Percentiles rank a stretch among this genome's conserved stretches.
These are phyloP conservation scores for Lycorma delicatula DNA, from an alignment of 1,140 invertebrate species.

Conservation along the genomic window DNA sequence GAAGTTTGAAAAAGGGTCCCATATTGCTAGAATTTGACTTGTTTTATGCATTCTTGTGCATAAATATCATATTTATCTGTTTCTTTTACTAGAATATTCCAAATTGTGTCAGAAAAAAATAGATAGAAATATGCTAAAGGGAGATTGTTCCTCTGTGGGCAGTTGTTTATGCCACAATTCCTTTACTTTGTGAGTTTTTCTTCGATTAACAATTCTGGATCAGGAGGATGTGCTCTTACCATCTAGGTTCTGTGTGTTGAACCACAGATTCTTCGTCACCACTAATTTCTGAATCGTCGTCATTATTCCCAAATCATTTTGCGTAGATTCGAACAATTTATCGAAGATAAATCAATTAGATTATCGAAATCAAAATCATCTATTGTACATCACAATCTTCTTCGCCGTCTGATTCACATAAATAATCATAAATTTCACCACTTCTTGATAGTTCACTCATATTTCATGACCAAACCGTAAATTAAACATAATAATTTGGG, in stretches of 20 bases:
- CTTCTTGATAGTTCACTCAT: neutral
- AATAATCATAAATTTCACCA: neutral
- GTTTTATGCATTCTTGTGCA: neutral
- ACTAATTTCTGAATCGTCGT: too few relatives aligned
- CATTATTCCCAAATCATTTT: neutral
- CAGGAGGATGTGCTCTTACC: neutral
- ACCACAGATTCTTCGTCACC: too few relatives aligned
- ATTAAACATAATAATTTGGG: too few relatives aligned
- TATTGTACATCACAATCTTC: neutral
- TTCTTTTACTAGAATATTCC: neutral
- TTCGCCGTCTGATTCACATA: neutral
- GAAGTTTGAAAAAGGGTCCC: neutral
- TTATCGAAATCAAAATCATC: neutral
- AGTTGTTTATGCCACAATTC: neutral
- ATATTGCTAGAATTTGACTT: neutral
- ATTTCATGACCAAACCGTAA: neutral
- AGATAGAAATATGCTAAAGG: neutral
- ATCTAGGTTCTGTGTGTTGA: neutral
- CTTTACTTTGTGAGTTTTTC: conserved; percentile 1
- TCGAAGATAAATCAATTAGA: neutral
- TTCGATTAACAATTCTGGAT: neutral
- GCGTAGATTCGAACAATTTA: neutral
- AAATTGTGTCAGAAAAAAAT: neutral
- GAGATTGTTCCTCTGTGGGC: neutral
- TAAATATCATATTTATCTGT: neutral